These are phyloP conservation scores for Chrysopa pallens DNA, from an alignment of 1,140 invertebrate genomes.

Conservation along the genomic window DNA sequence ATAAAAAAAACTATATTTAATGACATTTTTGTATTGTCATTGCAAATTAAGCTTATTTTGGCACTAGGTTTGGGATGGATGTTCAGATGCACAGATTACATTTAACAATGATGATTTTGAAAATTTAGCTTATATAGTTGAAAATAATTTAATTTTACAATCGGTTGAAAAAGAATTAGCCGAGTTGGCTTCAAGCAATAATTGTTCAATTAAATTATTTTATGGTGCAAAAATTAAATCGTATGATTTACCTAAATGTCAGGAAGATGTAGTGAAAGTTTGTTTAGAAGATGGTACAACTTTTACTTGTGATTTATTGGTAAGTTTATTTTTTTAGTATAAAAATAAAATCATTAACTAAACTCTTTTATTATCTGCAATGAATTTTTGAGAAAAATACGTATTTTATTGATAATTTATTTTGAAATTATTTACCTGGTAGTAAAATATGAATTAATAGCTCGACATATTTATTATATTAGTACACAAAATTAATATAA, in stretches of 20 bases:
- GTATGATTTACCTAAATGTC: constrained; percentile 26
- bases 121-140: constrained; percentile 78
- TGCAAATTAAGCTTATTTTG: too few relatives aligned
- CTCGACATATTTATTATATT: too few relatives aligned
- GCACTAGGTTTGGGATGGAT: constrained; percentile 86
- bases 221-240: constrained; percentile 30
- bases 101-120: constrained; percentile 58
- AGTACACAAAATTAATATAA: too few relatives aligned
- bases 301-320: constrained; percentile 38
- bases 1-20: too few relatives aligned
- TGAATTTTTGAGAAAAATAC: too few relatives aligned
- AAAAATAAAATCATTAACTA: too few relatives aligned
- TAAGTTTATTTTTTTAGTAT: constrained; percentile 21
- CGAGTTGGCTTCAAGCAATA: too few relatives aligned
- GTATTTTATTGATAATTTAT: too few relatives aligned
- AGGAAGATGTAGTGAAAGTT: constrained; percentile 19
- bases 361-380: too few relatives aligned
- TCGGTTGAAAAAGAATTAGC: constrained; percentile 35
- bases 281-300: constrained; percentile 32
- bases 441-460: too few relatives aligned
- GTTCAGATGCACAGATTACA: constrained; percentile 70
- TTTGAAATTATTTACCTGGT: too few relatives aligned
- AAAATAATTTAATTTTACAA: constrained; percentile 75
- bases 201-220: constrained; percentile 12
- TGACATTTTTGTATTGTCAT: too few relatives aligned